phyloP scores from a whole-genome alignment of 2,888 invertebrate species.

The Stenurella melanura region DNA sequence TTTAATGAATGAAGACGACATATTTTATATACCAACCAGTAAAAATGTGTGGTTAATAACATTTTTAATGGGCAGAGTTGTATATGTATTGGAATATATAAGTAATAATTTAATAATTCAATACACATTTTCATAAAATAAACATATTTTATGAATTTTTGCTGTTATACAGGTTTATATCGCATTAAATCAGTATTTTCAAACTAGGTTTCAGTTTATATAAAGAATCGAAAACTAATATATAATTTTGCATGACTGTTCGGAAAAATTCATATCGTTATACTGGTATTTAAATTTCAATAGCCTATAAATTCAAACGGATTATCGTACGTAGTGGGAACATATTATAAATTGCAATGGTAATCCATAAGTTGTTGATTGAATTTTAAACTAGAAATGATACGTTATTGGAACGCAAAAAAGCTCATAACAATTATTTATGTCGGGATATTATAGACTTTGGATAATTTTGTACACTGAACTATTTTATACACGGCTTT shows the following conservation, averaged over 20 bases:
- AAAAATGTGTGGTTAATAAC: slow-evolving; percentile 37
- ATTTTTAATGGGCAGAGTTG: slow-evolving; percentile 50
- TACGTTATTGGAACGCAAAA: neutral
- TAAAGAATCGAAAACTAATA: slow-evolving; percentile 43
- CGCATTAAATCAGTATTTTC: slow-evolving; percentile 54
- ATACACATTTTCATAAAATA: slow-evolving; percentile 55
- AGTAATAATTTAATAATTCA: slow-evolving; percentile 53
- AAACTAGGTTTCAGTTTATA: slow-evolving; percentile 49
- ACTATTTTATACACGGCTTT: neutral
- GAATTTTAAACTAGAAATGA: slow-evolving; percentile 36
- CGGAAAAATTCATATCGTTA: slow-evolving; percentile 46
- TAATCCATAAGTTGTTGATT: slow-evolving; percentile 45
- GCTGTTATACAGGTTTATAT: slow-evolving; percentile 55
- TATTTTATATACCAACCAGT: slow-evolving; percentile 38
- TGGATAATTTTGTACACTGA: neutral
- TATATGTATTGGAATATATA: slow-evolving; percentile 30
- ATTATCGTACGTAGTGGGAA: slow-evolving; percentile 43
- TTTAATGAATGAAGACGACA: slow-evolving; percentile 57
- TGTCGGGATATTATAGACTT: neutral
- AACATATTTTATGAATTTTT: slow-evolving; percentile 54
- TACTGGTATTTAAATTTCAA: slow-evolving; percentile 52
- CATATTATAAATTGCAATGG: slow-evolving; percentile 38
- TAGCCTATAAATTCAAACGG: slow-evolving; percentile 55
- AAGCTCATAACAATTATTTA: slow-evolving; percentile 2
- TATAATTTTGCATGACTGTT: slow-evolving; percentile 45